Evolutionary conservation across 1,140 invertebrate genomes (phyloP), one percentile per base, ranked within the genome.

Genomic region (Laupala kohalensis): DNA sequence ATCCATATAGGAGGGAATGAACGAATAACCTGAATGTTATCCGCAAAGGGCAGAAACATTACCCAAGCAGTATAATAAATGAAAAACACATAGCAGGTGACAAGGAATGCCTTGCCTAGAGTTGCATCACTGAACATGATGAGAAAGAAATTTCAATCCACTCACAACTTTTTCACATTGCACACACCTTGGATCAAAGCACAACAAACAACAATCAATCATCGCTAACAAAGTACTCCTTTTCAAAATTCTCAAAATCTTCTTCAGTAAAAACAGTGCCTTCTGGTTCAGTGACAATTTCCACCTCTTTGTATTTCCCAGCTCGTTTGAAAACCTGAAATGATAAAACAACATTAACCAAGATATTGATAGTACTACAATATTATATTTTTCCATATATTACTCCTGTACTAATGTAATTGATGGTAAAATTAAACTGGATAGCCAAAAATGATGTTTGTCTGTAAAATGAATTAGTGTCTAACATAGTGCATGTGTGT

Each of bases 21-120:
- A 64, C 15, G 30, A 19, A 77, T 65, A 63, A 69, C 72, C 69
- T 77, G 27, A n/a, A 80, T 77, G 75, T 79, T 78, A 70, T 89
- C 86, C 74, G 89, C 84, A 75, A 91, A 90, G 3, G 89, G 89
- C 70, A 88, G 81, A 28, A 86, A 84, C 63, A 89, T 85, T 23
- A 90, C 78, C 88, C 88, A 91, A 71, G 90, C 78, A 26, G 88
- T 84, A 71, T 89, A 86, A 74, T 90, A 84, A 2, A 85, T 64
- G 76, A 89, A 89, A 62, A 86, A 74, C 25, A 82, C 75, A 3
- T 83, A 77, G 13, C 84, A 84, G 25, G 82, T 73, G 73, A 86
- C 80, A 71, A 90, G 79, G 75, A 88, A 80, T 53, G 84, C 71
- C 79, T 86, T 86, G 62, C 88, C 89, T 70, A 74, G 78, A 69